phyloP scores from a whole-genome alignment of 2,797 vertebrate species.

The Takifugu rubripes region DNA sequence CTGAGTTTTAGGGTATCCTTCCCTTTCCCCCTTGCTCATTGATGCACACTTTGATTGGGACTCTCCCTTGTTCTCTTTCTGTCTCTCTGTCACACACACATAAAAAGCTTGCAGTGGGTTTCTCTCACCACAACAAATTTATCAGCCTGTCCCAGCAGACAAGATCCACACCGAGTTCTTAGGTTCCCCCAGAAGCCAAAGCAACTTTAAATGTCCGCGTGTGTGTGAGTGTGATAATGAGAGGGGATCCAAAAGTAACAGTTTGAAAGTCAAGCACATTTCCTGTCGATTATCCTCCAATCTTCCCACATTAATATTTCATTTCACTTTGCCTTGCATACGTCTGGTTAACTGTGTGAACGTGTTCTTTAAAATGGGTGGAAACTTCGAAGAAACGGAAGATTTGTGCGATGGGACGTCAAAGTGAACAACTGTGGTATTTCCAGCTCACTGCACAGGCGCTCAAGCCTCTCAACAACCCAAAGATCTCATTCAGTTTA shows the following conservation, averaged over 20 bases:
- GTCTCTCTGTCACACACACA: constrained; percentile 21
- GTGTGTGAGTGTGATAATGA: constrained; percentile 7
- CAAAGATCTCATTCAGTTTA: constrained; percentile 34
- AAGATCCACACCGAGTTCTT: constrained; percentile 36
- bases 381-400: constrained; percentile 43
- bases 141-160: constrained; percentile 52
- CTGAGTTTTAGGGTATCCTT: constrained; percentile 37
- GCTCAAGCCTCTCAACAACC: constrained; percentile 28
- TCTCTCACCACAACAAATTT: constrained; percentile 46
- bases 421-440: constrained; percentile 24
- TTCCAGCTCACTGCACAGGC: constrained; percentile 47
- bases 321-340: constrained; percentile 13
- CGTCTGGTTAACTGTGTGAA: constrained; percentile 12
- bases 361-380: constrained; percentile 44
- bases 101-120: constrained; percentile 42
- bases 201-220: not conserved
- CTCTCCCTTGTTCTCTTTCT: constrained; percentile 26
- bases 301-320: constrained; percentile 28
- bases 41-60: constrained; percentile 19
- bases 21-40: constrained; percentile 15
- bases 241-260: constrained; percentile 16
- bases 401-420: constrained; percentile 29
- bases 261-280: constrained; percentile 53
- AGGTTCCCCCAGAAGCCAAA: constrained; percentile 34
- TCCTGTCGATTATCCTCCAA: constrained; percentile 36